Base-by-base conservation (phyloP, 2,797 vertebrate species). In the Crocidura indochinensis region DNA sequence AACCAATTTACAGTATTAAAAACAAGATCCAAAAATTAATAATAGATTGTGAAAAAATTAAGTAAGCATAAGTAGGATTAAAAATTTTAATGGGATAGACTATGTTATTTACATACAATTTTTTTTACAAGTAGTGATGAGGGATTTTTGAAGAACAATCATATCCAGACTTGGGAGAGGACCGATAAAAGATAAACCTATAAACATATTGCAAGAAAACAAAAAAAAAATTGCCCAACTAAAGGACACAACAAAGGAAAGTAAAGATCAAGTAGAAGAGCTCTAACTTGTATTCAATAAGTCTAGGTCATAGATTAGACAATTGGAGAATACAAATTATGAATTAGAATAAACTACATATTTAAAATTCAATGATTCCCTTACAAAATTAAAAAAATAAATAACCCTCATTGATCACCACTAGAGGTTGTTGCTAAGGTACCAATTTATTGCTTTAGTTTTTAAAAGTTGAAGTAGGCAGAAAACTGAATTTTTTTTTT, bases 381-480 rank as follows among this genome's bases (percentile, higher is more conserved):
- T 82, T 89, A 80, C 29, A 3, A n/a, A 79, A 65, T 27, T n/a
- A 68, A 12, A 14, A 24, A 10, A 26, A 38, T 71, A 51, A 76
- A 69, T 67, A n/a, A 22, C 15, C 73, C 46, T 92, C 68, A 75
- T 17, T 95, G 62, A 93, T 79, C 71, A 89, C 82, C 82, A 87
- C 67, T 85, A 90, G 84, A 87, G 79, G 82, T 83, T 92, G 82
- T 83, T 92, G 90, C 78, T 92, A 94, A 26, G 90, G 9, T 46
- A 87, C 71, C 44, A 89, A 76, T 15, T 77, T 78, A 74, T 79
- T 83, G 91, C 56, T 87, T n/a, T 49, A 71, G 74, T 91, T 10
- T 10, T n/a, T 51, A 78, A 82, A 90, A 67, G 4, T 44, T 88
- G 26, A n/a, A 65, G 56, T 17, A 68, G 6, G 24, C 76, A 22